phyloP scores from a whole-genome alignment of 2,888 invertebrate genomes.

The Saturnia japonica region DNA sequence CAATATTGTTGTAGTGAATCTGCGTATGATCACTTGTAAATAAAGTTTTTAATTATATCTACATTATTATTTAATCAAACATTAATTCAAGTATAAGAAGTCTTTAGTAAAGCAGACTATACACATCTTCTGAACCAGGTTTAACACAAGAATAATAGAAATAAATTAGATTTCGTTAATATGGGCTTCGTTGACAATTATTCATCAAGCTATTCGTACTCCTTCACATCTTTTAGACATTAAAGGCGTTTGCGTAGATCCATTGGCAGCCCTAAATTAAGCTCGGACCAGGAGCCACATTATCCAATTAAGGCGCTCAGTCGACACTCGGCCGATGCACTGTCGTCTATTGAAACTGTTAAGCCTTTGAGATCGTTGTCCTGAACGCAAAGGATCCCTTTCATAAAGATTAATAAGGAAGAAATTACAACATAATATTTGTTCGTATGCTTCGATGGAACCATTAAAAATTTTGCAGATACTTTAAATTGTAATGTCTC shows the following conservation, averaged over 20 bases:
- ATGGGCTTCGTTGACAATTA: neutral
- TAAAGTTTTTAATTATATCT: neutral
- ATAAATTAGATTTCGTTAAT: neutral
- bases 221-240: neutral
- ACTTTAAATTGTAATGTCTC: neutral
- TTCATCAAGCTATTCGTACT: neutral
- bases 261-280: conserved; percentile 18
- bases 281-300: conserved; percentile 14
- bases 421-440: neutral
- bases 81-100: too few relatives aligned
- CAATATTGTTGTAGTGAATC: neutral
- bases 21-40: too few relatives aligned
- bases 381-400: neutral
- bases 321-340: conserved; percentile 20
- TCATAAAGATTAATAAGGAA: conserved; percentile 11
- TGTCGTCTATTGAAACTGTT: conserved; percentile 16
- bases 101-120: too few relatives aligned
- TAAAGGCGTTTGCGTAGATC: neutral
- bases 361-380: conserved; percentile 10
- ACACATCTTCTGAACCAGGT: too few relatives aligned
- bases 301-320: conserved; percentile 24
- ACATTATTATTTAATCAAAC: too few relatives aligned
- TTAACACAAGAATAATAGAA: neutral
- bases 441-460: neutral
- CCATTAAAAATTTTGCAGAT: neutral